Evolutionary conservation across 2,797 vertebrate genomes (phyloP), one percentile per base, ranked within the genome.

Genomic region (Poeciliopsis gracilis): DNA sequence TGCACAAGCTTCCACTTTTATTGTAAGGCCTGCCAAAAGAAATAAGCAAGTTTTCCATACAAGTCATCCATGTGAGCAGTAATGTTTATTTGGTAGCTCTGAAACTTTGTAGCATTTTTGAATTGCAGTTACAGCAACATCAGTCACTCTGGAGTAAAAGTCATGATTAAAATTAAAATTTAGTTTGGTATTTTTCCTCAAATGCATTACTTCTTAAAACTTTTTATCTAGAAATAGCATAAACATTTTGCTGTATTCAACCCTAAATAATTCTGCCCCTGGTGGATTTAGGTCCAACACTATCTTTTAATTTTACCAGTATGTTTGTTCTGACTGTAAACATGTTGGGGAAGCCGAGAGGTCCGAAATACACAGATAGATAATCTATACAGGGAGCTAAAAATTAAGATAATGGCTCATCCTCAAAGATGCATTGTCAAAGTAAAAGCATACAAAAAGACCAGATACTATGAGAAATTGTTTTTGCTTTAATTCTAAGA

Each of bases 21-120:
- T 82, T 88, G 82, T 66, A 77, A 82, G 70, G 75, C 84, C 78
- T 92, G 91, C 92, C 91, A 93, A 92, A 90, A 41, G 8, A 84
- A 67, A 53, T 46, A 55, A 81, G 75, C 81, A 80, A 87, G 67
- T 83, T 87, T 88, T 86, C 74, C 73, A 82, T 80, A 75, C 45
- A 88, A 83, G 61, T 74, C 66, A 82, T 70, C 45, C 77, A 72
- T 84, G 81, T 85, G 72, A 77, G 82, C 74, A 36, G 67, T 69
- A 55, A 86, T 57, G 70, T 82, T 82, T 59, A 77, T 75, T 78
- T 85, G 63, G n/a, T 47, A 45, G 10, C 75, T 72, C 72, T 77
- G 76, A 49, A 77, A 25, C 3, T 66, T 67, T 57, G 41, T 77
- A 63, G 33, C 77, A 75, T 75, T 70, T 81, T 30, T 78, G 49